phyloP scores from a whole-genome alignment of 1,140 invertebrate species.

The Lucilia sericata region DNA sequence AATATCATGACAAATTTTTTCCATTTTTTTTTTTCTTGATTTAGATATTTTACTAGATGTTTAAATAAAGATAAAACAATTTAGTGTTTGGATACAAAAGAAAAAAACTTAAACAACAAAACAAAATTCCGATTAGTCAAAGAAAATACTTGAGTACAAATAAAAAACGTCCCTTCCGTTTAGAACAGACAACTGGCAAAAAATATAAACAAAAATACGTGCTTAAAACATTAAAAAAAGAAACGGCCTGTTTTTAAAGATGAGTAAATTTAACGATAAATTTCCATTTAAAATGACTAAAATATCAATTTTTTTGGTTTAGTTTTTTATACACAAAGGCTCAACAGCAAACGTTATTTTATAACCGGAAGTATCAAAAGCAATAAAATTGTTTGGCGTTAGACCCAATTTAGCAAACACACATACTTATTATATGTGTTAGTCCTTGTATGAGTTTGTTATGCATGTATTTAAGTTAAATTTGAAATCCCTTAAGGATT shows the following conservation, averaged over 20 bases:
- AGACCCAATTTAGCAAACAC: not conserved
- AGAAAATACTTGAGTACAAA: not conserved
- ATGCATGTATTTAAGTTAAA: not conserved
- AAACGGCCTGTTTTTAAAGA: not conserved
- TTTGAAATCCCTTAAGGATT: constrained; percentile 26
- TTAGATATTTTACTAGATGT: constrained; percentile 1
- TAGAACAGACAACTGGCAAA: not conserved
- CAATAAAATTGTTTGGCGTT: constrained; percentile 24
- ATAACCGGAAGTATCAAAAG: constrained; percentile 32
- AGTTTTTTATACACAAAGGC: not conserved
- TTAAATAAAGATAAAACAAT: constrained; percentile 18
- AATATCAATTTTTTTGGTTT: not conserved
- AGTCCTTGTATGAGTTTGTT: not conserved
- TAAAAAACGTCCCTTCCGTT: constrained; percentile 16
- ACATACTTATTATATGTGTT: not conserved
- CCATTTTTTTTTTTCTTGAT: not conserved
- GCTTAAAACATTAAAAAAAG: not conserved
- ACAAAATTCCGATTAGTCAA: constrained; percentile 22
- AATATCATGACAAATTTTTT: not conserved
- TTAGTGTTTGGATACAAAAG: not conserved
- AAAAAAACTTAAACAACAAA: not conserved
- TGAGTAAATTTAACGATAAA: not conserved
- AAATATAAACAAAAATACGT: not conserved
- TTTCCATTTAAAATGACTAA: not conserved
- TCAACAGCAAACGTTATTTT: not conserved